These are phyloP conservation scores for Coilia nasus DNA, from an alignment of 2,797 vertebrate species.

Conservation along the genomic window DNA sequence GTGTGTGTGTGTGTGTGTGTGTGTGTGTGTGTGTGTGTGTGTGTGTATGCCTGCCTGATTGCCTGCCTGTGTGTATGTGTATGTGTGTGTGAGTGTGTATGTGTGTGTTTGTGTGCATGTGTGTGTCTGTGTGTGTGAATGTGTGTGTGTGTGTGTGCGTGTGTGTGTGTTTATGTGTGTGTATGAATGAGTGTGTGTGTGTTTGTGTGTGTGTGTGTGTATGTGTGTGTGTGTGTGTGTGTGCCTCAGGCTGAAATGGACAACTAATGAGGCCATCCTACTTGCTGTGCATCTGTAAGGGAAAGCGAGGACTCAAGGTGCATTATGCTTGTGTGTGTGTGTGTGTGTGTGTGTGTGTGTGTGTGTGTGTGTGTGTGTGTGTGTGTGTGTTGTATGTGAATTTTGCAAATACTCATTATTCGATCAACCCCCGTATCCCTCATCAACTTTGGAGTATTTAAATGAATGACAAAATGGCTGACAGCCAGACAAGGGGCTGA, in stretches of 20 bases:
- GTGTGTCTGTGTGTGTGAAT: neutral
- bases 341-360: neutral
- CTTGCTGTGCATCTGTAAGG: conserved; percentile 30
- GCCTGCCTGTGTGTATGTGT: neutral
- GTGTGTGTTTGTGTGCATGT: conserved; percentile 13
- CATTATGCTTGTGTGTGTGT: conserved; percentile 4
- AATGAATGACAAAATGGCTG: neutral
- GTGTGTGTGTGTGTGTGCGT: neutral
- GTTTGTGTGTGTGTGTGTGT: conserved; percentile 1
- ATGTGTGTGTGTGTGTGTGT: conserved; percentile 17
- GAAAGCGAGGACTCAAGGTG: conserved; percentile 20
- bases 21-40: conserved; percentile 18
- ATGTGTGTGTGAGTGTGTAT: neutral
- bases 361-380: conserved; percentile 24
- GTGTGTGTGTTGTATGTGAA: conserved; percentile 23
- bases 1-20: conserved; percentile 1
- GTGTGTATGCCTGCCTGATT: neutral
- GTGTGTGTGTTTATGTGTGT: conserved; percentile 10
- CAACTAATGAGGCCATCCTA: conserved; percentile 37
- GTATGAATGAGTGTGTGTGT: conserved; percentile 11
- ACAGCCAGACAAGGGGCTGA: conserved; percentile 28
- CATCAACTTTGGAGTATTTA: neutral
- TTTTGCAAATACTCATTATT: neutral
- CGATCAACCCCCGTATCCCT: neutral
- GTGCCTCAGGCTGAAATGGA: conserved; percentile 6